phyloP scores from a whole-genome alignment of 2,888 invertebrate species.

The Laothoe populi region DNA sequence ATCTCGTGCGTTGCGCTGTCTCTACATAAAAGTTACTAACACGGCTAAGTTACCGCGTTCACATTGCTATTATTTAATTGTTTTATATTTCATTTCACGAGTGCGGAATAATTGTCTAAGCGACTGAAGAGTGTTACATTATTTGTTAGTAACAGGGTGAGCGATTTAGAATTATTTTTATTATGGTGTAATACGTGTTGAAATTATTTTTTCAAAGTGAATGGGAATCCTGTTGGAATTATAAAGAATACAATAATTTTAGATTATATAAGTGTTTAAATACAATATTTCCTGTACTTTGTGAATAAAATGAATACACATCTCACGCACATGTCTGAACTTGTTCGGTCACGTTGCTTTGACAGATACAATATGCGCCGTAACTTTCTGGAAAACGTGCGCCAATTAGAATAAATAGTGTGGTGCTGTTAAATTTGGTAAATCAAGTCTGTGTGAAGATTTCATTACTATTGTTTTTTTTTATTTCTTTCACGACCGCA shows the following conservation, averaged over 20 bases:
- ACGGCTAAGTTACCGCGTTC: constrained; percentile 7
- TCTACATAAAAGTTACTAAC: constrained; percentile 16
- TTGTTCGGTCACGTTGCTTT: constrained; percentile 43
- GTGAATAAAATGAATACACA: background rate
- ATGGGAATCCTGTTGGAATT: background rate
- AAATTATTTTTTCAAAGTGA: background rate
- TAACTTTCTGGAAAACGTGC: constrained; percentile 38
- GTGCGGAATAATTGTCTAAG: constrained; percentile 28
- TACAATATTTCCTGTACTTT: background rate
- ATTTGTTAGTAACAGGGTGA: constrained; percentile 64
- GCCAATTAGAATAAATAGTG: constrained; percentile 7
- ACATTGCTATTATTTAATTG: constrained; percentile 6
- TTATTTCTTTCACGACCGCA: no score
- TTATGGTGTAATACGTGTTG: constrained; percentile 1
- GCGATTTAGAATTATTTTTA: constrained; percentile 31
- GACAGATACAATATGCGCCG: constrained; percentile 20
- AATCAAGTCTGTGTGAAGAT: no score
- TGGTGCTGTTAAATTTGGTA: background rate
- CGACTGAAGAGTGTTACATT: constrained; percentile 56
- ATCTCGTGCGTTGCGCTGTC: constrained; percentile 33
- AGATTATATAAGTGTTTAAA: background rate
- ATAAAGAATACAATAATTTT: background rate
- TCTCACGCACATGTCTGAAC: constrained; percentile 42
- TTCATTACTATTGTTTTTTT: no score
- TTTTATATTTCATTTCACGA: constrained; percentile 5